These are phyloP conservation scores for Colletes gigas DNA, from an alignment of 1,140 invertebrate species.

Conservation along the genomic window DNA sequence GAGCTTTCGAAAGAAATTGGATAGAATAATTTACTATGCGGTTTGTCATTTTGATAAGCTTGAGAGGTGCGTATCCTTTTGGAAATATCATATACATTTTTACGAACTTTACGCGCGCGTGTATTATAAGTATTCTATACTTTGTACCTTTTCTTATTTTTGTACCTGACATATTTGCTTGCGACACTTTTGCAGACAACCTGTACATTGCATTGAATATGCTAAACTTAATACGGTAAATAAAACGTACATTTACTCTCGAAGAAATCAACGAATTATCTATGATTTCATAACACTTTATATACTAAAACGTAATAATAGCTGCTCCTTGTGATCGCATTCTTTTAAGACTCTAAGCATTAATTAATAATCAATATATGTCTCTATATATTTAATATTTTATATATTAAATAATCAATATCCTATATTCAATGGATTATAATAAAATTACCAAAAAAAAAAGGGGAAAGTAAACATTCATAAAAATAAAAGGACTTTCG, in stretches of 20 bases:
- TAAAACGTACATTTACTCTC: conserved; percentile 56
- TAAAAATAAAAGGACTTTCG: conserved; percentile 62
- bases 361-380: conserved; percentile 68
- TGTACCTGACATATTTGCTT: conserved; percentile 65
- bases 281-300: conserved; percentile 48
- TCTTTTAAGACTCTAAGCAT: conserved; percentile 49
- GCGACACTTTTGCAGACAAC: conserved; percentile 68
- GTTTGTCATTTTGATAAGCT: conserved; percentile 23
- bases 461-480: conserved; percentile 56
- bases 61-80: conserved; percentile 47
- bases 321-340: conserved; percentile 66
- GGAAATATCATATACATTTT: conserved; percentile 55
- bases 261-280: conserved; percentile 55
- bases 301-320: conserved; percentile 64
- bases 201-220: conserved; percentile 61
- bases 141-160: conserved; percentile 66
- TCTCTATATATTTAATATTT: conserved; percentile 68
- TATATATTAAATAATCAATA: conserved; percentile 74
- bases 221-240: conserved; percentile 60
- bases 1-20: conserved; percentile 5
- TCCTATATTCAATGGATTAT: conserved; percentile 66
- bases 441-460: conserved; percentile 68
- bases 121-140: conserved; percentile 62
- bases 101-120: conserved; percentile 52
- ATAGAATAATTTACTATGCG: neutral